Conservation (phyloP, 2,888 invertebrate species). For the Agrochola litura region DNA sequence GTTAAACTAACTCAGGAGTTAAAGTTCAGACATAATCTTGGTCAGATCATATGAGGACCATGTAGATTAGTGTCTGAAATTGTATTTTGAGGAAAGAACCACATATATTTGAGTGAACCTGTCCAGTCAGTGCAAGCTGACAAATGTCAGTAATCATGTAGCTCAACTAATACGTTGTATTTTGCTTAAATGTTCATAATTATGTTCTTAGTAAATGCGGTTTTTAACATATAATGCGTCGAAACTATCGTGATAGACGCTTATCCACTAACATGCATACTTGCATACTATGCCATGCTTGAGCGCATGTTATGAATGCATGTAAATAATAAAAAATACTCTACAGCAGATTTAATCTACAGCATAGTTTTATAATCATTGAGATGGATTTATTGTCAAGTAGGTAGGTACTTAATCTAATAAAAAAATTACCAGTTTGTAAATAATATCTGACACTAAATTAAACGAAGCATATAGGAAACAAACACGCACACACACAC, state of each 20-base stretch:
- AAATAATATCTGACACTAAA: neutral
- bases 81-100: too few relatives aligned
- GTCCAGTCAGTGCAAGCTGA: too few relatives aligned
- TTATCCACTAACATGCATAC: constrained; percentile 39
- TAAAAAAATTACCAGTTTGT: too few relatives aligned
- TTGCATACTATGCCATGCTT: constrained; percentile 34
- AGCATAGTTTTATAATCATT: constrained; percentile 3
- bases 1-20: too few relatives aligned
- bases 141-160: too few relatives aligned
- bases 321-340: constrained; percentile 34
- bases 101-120: too few relatives aligned
- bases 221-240: constrained; percentile 16
- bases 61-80: too few relatives aligned
- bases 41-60: too few relatives aligned
- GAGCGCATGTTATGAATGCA: constrained; percentile 45
- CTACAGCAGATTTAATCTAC: constrained; percentile 24
- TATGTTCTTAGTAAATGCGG: neutral
- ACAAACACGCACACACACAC: neutral
- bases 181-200: neutral
- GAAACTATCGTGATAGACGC: constrained; percentile 23
- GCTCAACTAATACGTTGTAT: too few relatives aligned
- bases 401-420: neutral
- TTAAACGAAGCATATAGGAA: neutral
- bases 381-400: neutral
- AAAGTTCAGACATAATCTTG: too few relatives aligned